Conservation (phyloP, 2,888 invertebrate genomes). For the Ramazzottius varieornatus region DNA sequence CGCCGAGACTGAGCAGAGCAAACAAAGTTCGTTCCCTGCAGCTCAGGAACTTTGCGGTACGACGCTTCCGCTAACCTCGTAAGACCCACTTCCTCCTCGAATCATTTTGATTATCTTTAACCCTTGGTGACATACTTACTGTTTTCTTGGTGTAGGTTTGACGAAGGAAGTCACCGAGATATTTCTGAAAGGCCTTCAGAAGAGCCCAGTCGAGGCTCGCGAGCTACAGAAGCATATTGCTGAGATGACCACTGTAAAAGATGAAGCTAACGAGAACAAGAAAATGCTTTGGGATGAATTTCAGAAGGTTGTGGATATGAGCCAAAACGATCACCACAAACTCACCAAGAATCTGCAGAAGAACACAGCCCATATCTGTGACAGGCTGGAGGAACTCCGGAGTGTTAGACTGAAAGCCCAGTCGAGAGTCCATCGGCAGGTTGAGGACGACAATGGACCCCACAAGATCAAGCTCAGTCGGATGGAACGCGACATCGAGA, state of each 20-base stretch:
- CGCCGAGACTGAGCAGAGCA: too few species aligned
- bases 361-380: neutral
- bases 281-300: neutral
- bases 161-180: neutral
- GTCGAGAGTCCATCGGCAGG: neutral
- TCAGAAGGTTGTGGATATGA: neutral
- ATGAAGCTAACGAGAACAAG: neutral
- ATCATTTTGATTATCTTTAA: neutral
- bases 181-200: neutral
- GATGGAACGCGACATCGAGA: neutral
- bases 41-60: neutral
- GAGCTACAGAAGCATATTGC: neutral
- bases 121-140: neutral
- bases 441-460: neutral
- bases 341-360: neutral
- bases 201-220: neutral
- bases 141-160: neutral
- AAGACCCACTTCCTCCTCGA: too few species aligned
- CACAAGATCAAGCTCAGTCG: neutral
- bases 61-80: too few species aligned
- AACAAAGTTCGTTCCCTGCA: too few species aligned
- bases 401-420: neutral
- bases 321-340: neutral
- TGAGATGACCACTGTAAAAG: neutral
- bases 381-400: neutral